phyloP scores from a whole-genome alignment of 2,797 vertebrate species.

The Helicolenus hilgendorfi region DNA sequence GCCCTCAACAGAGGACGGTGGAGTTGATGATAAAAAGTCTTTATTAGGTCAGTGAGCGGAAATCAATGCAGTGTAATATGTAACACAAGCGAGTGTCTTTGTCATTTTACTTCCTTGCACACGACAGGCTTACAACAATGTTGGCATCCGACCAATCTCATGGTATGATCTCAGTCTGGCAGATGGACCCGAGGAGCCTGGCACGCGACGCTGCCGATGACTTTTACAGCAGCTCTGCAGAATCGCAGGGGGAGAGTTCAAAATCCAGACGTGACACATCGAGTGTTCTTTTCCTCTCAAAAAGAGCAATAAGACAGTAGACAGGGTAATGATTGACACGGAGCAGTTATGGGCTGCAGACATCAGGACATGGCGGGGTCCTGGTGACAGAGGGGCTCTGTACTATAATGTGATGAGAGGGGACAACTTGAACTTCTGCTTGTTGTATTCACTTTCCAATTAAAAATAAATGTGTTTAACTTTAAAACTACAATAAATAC shows the following conservation, averaged over 20 bases:
- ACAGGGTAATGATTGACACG: background rate
- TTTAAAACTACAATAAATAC: background rate
- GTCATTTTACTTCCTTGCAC: slow-evolving; percentile 32
- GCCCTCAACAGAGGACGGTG: background rate
- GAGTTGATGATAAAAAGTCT: background rate
- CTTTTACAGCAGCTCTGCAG: slow-evolving; percentile 51
- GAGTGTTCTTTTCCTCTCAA: background rate
- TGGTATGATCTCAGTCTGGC: slow-evolving; percentile 67
- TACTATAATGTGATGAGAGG: background rate
- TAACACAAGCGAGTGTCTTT: background rate
- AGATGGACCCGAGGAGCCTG: slow-evolving; percentile 70
- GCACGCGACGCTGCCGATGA: slow-evolving; percentile 41
- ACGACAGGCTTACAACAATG: slow-evolving; percentile 46
- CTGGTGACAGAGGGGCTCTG: background rate
- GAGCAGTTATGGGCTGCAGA: background rate
- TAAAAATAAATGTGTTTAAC: background rate
- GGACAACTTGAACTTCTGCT: background rate
- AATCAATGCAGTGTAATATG: background rate
- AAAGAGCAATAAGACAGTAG: background rate
- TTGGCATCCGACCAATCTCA: slow-evolving; percentile 19
- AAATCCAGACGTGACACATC: background rate
- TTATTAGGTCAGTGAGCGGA: background rate
- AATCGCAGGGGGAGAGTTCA: slow-evolving; percentile 27
- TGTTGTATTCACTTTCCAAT: background rate
- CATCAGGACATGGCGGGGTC: background rate